Evolutionary conservation across 92 coral and sea anemone genomes (phyloP).

Genomic region (Bergia puertoricense): DNA sequence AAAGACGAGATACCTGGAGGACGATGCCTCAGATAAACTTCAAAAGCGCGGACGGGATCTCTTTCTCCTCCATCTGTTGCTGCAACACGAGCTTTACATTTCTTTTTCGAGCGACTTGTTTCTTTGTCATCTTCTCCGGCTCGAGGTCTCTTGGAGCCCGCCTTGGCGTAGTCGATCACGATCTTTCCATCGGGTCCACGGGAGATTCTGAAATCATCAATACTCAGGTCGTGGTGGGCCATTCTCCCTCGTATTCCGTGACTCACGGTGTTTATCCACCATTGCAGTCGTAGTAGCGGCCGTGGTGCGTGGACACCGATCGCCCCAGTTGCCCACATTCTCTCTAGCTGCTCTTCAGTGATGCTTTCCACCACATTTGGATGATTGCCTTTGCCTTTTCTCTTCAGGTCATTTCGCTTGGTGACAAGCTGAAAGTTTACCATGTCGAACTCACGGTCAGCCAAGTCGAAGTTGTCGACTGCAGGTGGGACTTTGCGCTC

Average conservation of each 20-base stretch:
- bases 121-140: slow-evolving; percentile 95
- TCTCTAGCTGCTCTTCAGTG: slow-evolving; percentile 96
- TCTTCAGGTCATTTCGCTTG: slow-evolving; percentile 95
- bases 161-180: slow-evolving; percentile 94
- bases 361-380: slow-evolving; percentile 99
- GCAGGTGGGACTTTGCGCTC: slow-evolving; percentile 99
- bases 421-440: slow-evolving; percentile 97
- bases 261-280: slow-evolving; percentile 99
- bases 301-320: slow-evolving; percentile 99
- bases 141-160: slow-evolving; percentile 83
- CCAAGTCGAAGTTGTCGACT: slow-evolving; percentile 96
- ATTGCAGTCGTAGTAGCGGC: slow-evolving; percentile 90
- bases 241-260: slow-evolving; percentile 98
- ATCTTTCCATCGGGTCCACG: slow-evolving; percentile 98
- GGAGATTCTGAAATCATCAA: slow-evolving; percentile 97
- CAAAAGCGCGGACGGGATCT: slow-evolving; percentile 99
- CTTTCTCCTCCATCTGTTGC: slow-evolving; percentile 99
- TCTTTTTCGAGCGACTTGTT: slow-evolving; percentile 85
- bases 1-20: slow-evolving; percentile 99
- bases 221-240: slow-evolving; percentile 99
- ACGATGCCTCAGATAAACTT: slow-evolving; percentile 92
- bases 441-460: slow-evolving; percentile 98
- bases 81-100: slow-evolving; percentile 93
- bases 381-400: slow-evolving; percentile 99
- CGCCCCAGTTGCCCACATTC: slow-evolving; percentile 99